These are phyloP conservation scores for Climacteris rufus DNA, from an alignment of 2,113 vertebrate genomes.

Conservation along the genomic window DNA sequence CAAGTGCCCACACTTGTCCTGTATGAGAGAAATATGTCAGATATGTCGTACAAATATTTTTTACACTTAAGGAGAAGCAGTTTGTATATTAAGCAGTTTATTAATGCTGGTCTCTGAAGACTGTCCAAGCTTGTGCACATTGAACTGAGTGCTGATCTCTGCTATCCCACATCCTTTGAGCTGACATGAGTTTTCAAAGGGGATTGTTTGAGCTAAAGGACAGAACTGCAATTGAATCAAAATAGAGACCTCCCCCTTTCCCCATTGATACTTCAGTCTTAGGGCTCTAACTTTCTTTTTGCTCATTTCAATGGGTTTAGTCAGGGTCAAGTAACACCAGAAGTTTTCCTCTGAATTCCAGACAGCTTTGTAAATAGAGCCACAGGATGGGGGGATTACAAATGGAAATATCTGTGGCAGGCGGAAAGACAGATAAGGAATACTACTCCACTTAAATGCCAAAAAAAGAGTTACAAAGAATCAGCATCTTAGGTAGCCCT, in stretches of 20 bases:
- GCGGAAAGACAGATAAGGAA: not conserved
- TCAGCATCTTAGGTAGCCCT: not conserved
- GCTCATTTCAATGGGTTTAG: not conserved
- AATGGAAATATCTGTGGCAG: not conserved
- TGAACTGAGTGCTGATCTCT: not conserved
- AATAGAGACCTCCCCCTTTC: not conserved
- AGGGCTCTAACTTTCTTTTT: not conserved
- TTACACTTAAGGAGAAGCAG: not conserved
- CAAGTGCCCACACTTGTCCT: not conserved
- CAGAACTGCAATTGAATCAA: not conserved
- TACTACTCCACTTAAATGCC: not conserved
- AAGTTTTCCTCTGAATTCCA: not conserved
- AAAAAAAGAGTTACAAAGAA: not conserved
- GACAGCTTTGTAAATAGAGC: not conserved
- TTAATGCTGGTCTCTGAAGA: not conserved
- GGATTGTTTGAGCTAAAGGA: not conserved
- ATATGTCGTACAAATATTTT: not conserved
- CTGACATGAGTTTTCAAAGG: not conserved
- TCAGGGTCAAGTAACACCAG: not conserved
- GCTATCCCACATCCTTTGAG: not conserved
- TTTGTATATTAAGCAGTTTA: not conserved
- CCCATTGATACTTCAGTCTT: not conserved
- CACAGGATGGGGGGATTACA: fast-evolving
- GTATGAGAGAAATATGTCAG: not conserved
- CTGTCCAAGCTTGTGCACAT: not conserved